A percentile compares a stretch with the other conserved stretches of the same genome.
phyloP scores from a whole-genome alignment of 2,888 invertebrate genomes.

The Nephrotoma appendiculata region DNA sequence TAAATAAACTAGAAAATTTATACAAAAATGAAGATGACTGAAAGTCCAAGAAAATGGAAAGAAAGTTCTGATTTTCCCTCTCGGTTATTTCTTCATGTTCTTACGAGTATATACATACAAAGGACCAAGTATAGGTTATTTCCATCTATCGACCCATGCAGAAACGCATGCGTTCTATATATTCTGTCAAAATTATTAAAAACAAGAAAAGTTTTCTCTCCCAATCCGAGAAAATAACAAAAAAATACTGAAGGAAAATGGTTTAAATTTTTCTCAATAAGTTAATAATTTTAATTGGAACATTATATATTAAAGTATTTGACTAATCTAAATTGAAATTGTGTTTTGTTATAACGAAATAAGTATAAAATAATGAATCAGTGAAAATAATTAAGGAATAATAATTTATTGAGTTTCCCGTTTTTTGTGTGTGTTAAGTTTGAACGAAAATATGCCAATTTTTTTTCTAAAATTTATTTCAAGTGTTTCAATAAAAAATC shows the following conservation, averaged over 20 bases:
- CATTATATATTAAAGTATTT: background rate
- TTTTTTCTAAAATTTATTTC: background rate
- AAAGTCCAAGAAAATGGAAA: background rate
- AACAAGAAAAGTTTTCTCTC: background rate
- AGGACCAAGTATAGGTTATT: background rate
- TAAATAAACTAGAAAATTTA: background rate
- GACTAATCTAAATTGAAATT: background rate
- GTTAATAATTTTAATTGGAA: background rate
- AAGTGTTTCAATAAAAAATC: constrained; percentile 10
- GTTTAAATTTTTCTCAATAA: background rate
- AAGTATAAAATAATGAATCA: background rate
- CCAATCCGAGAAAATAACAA: background rate
- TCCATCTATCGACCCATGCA: background rate
- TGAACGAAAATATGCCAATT: background rate
- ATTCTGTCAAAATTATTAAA: background rate
- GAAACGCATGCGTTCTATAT: background rate
- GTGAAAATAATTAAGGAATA: background rate
- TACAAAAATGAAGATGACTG: background rate
- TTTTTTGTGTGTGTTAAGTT: background rate
- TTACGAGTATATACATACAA: background rate
- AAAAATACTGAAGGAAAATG: background rate
- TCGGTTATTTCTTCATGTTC: background rate
- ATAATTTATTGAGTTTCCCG: background rate
- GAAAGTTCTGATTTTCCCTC: background rate
- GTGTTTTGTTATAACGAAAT: background rate